Evolutionary conservation across 1,140 invertebrate species (phyloP), one percentile per base, ranked within the genome.

Genomic region (Stenopsyche tienmushanensis): DNA sequence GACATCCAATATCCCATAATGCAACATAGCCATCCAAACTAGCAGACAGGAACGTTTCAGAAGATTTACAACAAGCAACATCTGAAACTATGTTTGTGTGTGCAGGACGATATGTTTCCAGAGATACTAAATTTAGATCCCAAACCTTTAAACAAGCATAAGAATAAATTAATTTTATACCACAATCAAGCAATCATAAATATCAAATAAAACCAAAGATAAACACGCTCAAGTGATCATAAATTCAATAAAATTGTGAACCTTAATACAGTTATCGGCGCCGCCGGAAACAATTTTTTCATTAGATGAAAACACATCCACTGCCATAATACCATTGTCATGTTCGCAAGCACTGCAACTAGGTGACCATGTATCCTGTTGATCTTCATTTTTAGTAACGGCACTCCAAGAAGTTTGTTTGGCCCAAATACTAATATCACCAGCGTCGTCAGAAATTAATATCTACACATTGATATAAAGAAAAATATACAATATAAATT

Each of bases 241-340:
- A 55, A 21, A 29, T 55, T n/a, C n/a, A n/a, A 53, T 53, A 53
- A 13, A 29, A 23, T 60, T 41, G 1, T 34, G 50, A 70, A 81
- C 79, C 73, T 80, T 80, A n/a, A 77, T 74, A 71, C 77, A 77
- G 49, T 76, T 76, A 73, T 81, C 79, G 59, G 73, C 76, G 26
- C 76, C 76, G 21, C 71, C 75, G 26, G 78, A 78, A 0, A 80
- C 72, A 77, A 62, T 45, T 47, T 73, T 71, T 45, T 74, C 73
- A 15, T 70, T 73, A 9, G 73, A 60, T 1, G 71, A 65, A 3
- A 79, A 70, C 53, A 75, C 74, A 58, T 78, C 78, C 7, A 79
- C 66, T 24, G 73, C 72, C 13, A 79, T 24, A 1, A 73, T 72
- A 42, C 72, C 70, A 62, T 76, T 73, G 73, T 80, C 78, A 73